Evolutionary conservation across 2,113 vertebrate genomes (phyloP), one percentile per base, ranked within the genome.

Genomic region (Phycodurus eques): DNA sequence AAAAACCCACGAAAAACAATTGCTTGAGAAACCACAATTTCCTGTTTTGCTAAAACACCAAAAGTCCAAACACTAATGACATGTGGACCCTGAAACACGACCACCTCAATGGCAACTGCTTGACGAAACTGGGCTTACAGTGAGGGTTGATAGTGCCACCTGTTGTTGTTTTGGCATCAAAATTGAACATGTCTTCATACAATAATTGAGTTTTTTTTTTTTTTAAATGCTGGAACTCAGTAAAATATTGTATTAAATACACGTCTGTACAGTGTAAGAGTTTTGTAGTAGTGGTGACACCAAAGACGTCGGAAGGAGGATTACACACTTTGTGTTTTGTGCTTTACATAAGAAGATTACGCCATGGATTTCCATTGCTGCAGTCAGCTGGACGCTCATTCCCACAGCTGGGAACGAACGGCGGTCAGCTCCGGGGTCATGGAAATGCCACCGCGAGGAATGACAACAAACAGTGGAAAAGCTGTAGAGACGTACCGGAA

Each of bases 271-370:
- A 31, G 22, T 59, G 56, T 13, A 27, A 13, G 56, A 61, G 59
- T 61, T 66, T 67, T 64, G 60, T 74, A 59, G 62, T 53, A 70
- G 70, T 62, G 61, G 49, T 77, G 64, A 75, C 72, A 74, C 35
- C 56, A 56, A 66, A 83, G 73, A 79, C 75, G 63, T 42, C 63
- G 76, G 75, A 47, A 82, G 56, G 72, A 70, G 83, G 88, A 92
- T 89, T 89, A 89, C 85, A 73, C 81, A 14, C 22, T 47, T 14
- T 66, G 78, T 89, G 88, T 91, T 92, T 92, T 80, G 83, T 88
- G 85, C 85, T 91, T 86, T 85, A 86, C 88, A 87, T 89, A 92
- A 91, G 84, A 78, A 83, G 89, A 79, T 92, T 92, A 92, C 70
- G 67, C 39, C 66, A 73, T 79, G 80, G 85, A 79, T 87, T 89